These are phyloP conservation scores for Pedetes capensis DNA, from an alignment of 2,113 vertebrate species.

Conservation along the genomic window DNA sequence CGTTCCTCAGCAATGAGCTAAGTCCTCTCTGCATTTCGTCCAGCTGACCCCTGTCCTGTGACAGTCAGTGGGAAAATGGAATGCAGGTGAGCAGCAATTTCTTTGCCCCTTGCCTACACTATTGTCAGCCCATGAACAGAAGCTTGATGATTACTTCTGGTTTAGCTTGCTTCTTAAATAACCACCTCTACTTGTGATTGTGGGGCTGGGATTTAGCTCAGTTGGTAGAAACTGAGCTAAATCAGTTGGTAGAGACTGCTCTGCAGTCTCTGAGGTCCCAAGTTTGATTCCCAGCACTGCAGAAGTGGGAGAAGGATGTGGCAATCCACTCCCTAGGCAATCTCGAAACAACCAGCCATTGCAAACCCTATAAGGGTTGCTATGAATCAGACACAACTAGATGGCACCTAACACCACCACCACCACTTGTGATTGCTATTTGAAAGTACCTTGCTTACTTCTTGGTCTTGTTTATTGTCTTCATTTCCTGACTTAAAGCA, in stretches of 20 bases:
- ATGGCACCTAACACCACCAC: too few relatives aligned
- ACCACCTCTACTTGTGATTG: not conserved
- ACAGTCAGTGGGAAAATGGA: not conserved
- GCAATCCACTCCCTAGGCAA: too few relatives aligned
- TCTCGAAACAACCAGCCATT: too few relatives aligned
- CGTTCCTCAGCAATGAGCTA: not conserved
- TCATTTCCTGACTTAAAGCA: not conserved
- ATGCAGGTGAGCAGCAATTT: too few relatives aligned
- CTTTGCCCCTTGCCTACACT: not conserved
- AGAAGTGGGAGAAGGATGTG: too few relatives aligned
- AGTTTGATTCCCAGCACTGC: too few relatives aligned
- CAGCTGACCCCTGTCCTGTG: not conserved
- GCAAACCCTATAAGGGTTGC: too few relatives aligned
- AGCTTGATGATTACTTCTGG: not conserved
- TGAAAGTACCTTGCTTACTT: not conserved
- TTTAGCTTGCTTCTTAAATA: not conserved
- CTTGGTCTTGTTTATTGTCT: not conserved
- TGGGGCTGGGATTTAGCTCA: too few relatives aligned
- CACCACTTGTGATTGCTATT: not conserved
- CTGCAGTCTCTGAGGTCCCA: too few relatives aligned
- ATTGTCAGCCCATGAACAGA: not conserved
- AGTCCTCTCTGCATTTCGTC: not conserved
- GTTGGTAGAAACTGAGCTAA: too few relatives aligned
- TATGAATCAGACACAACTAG: too few relatives aligned
- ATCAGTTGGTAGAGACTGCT: too few relatives aligned